Evolutionary conservation across 30 jellyfish, hydroid and myxozoan genomes (phyloP), one percentile per base, ranked within the genome.

Genomic region (Aurelia aurita complex sp. Pacific): DNA sequence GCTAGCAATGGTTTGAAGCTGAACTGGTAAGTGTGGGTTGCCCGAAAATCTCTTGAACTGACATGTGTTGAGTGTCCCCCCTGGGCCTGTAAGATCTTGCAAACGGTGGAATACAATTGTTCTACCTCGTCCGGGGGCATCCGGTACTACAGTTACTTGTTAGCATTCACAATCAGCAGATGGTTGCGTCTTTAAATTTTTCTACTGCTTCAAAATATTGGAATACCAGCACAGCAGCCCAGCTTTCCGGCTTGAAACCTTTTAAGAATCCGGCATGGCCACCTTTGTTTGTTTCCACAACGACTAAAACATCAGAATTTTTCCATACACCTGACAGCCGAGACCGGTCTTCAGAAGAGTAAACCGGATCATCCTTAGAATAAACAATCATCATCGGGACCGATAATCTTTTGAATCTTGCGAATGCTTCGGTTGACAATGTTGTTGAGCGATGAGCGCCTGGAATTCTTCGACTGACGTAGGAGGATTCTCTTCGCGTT

Each of bases 181-280:
- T 69, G 15, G 93, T 84, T 36, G 93, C 93, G 1, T 84, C 82
- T 18, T 77, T 64, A 46, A 84, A 84, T 73, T 73, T 84, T n/a
- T 70, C 87, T 33, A 79, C 90, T 15, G 96, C 96, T 10, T 87
- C 96, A 35, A 87, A 87, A 70, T 87, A 87, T 53, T 67, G 78
- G 53, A 87, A 87, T 8, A 72, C 96, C 8, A 87, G 77, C 13
- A 64, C 42, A 3, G 96, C 96, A 16, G 96, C 90, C 96, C 96
- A 87, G 77, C 96, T 77, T n/a, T 63, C 85, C 23, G 96, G 96
- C 10, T 34, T 8, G 61, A 69, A 55, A 36, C 87, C 96, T 50
- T 78, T 74, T 19, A 87, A 34, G 57, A 87, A 87, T 55, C 96
- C 96, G 10, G 81, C 90, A 50, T 87, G 96, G 62, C 96, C 96